Evolutionary conservation across 2,888 invertebrate genomes (phyloP), one percentile per base, ranked within the genome.

Genomic region (Chrysolina oricalcia): DNA sequence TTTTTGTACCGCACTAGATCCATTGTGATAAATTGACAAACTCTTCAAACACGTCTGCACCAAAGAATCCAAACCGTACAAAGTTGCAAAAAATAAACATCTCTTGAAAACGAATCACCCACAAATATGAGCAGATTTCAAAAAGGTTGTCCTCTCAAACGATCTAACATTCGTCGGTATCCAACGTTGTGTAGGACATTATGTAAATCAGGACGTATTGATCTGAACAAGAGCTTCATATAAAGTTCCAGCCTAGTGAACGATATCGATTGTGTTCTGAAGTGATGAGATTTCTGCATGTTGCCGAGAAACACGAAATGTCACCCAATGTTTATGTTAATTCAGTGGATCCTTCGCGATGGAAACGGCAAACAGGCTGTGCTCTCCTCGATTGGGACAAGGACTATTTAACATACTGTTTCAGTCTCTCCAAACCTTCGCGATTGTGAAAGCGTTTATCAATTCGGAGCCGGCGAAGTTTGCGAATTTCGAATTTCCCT

Each of bases 281-380:
- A 17, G 59, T 59, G 59, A 59, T 27, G 59, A 59, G 59, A 59
- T 59, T 59, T 59, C 59, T 59, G 59, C 59, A 59, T 59, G 59
- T 35, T 59, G 27, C 27, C 59, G 15, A 59, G 59, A 59, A 59
- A 59, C 59, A 59, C 23, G 59, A 35, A 35, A 59, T 59, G 59
- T 59, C 59, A 59, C 35, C 59, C 35, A 27, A 59, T 59, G 59
- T 59, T 59, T 59, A 59, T 59, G 59, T 59, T 59, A 59, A 59
- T 59, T 59, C 59, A 35, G 59, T 59, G 23, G n/a, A 59, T 56
- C 23, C 56, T 21, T 5, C 53, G 53, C 21, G 23, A 53, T 59
- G 13, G 59, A 59, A 27, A 59, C 53, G 53, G 53, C 53, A 53
- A 59, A 59, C 59, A 23, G 27, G 4, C 59, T 15, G 59, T 35